Conservation (phyloP, 2,888 invertebrate genomes). For the Dioctria linearis region DNA sequence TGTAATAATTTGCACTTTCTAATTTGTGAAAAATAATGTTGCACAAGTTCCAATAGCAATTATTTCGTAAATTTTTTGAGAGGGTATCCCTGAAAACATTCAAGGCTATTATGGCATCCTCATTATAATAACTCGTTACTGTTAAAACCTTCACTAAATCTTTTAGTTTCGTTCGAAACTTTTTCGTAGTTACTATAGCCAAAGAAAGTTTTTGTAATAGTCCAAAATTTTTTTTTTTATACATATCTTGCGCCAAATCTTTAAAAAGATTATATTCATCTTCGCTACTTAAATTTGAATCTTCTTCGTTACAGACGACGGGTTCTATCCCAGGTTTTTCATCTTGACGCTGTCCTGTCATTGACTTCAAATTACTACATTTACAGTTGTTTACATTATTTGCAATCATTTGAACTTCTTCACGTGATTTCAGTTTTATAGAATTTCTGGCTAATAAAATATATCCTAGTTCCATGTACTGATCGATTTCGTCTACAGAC, state of each 20-base stretch:
- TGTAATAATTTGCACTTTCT: conserved; percentile 84
- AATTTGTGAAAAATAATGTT: conserved; percentile 81
- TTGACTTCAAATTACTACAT: conserved; percentile 64
- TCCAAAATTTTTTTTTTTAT: conserved; percentile 75
- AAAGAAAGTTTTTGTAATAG: conserved; percentile 83
- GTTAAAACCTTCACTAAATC: conserved; percentile 78
- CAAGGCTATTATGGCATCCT: conserved; percentile 82
- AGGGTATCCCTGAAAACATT: conserved; percentile 83
- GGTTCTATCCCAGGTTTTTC: conserved; percentile 45
- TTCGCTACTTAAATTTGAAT: conserved; percentile 73
- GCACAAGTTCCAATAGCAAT: conserved; percentile 85
- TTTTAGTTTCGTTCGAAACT: conserved; percentile 69
- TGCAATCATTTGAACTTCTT: conserved; percentile 74
- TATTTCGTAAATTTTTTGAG: conserved; percentile 75
- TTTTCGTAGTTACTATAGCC: conserved; percentile 83
- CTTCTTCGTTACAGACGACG: conserved; percentile 63
- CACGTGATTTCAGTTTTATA: conserved; percentile 75
- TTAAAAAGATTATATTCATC: conserved; percentile 81
- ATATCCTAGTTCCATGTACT: conserved; percentile 83
- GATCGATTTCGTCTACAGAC: conserved; percentile 77
- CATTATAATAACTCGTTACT: conserved; percentile 81
- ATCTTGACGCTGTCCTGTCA: conserved; percentile 75
- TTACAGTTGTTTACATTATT: conserved; percentile 65
- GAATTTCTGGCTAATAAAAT: conserved; percentile 84
- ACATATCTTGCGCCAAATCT: conserved; percentile 78